These are phyloP conservation scores for Campylorhamphus procurvoides DNA, from an alignment of 2,113 vertebrate species.

Conservation along the genomic window DNA sequence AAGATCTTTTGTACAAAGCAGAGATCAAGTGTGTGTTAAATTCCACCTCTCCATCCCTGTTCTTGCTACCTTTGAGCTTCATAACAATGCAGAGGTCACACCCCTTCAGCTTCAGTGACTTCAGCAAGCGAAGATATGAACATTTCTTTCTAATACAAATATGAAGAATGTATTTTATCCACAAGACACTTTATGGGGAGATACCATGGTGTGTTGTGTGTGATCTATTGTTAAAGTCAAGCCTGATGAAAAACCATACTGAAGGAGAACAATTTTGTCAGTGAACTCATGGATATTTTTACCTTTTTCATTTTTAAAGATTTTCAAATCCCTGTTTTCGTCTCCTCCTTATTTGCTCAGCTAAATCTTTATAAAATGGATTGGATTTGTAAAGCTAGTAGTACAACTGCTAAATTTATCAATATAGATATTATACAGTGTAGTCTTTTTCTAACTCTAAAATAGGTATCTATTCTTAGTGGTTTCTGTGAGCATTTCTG, in stretches of 20 bases:
- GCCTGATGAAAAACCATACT: not conserved
- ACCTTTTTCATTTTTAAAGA: not conserved
- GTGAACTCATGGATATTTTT: not conserved
- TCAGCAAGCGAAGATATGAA: not conserved
- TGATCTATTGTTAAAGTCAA: not conserved
- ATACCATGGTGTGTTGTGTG: not conserved
- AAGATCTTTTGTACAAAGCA: not conserved
- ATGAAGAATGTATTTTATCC: not conserved
- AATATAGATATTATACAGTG: not conserved
- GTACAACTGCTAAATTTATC: not conserved
- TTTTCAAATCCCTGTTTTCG: not conserved
- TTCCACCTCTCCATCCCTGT: not conserved
- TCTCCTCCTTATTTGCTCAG: not conserved
- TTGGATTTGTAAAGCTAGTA: not conserved
- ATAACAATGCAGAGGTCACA: not conserved
- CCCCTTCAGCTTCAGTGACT: not conserved
- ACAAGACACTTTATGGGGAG: not conserved
- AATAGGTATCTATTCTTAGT: not conserved
- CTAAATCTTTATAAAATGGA: not conserved
- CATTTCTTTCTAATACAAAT: not conserved
- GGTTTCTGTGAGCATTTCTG: not conserved
- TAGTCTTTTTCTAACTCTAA: not conserved
- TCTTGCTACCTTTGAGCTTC: conserved; percentile 15
- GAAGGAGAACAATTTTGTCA: not conserved
- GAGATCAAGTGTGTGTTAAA: not conserved